Percentiles rank a stretch among this genome's conserved stretches.
phyloP scores from a whole-genome alignment of 2,113 vertebrate species.

The Epinephelus lanceolatus region DNA sequence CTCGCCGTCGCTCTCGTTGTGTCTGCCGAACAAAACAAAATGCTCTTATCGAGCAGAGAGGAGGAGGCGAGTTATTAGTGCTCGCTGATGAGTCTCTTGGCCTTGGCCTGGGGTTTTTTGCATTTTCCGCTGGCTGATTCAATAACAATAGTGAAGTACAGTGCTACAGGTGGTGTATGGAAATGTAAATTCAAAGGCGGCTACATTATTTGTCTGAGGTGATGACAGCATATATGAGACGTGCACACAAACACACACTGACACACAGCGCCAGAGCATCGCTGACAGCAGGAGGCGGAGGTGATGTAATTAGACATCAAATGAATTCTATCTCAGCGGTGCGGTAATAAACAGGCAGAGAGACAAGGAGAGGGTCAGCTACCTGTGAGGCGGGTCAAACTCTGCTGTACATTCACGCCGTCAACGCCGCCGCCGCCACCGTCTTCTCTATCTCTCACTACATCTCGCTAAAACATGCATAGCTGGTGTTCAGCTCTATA shows the following conservation, averaged over 20 bases:
- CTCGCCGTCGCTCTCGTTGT: slow-evolving; percentile 5
- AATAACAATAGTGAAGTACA: slow-evolving; percentile 41
- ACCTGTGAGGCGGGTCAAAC: slow-evolving; percentile 65
- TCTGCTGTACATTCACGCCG: slow-evolving; percentile 11
- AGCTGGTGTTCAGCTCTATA: slow-evolving; percentile 53
- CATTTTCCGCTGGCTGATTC: slow-evolving; percentile 45
- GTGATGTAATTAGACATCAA: slow-evolving; percentile 53
- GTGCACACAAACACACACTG: neutral
- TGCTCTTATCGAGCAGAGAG: slow-evolving; percentile 45
- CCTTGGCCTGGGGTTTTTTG: slow-evolving; percentile 34
- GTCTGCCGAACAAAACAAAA: slow-evolving; percentile 59
- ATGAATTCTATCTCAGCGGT: slow-evolving; percentile 18
- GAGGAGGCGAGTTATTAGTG: slow-evolving; percentile 53
- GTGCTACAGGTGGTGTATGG: slow-evolving; percentile 48
- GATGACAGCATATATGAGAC: neutral
- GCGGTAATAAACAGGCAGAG: slow-evolving; percentile 42
- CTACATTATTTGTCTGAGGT: slow-evolving; percentile 32
- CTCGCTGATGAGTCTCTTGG: slow-evolving; percentile 56
- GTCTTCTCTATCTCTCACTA: slow-evolving; percentile 1
- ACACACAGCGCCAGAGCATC: slow-evolving; percentile 5
- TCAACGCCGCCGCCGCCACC: neutral
- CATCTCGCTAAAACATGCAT: slow-evolving; percentile 39
- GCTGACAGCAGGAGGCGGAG: slow-evolving; percentile 12
- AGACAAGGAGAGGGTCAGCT: slow-evolving; percentile 47
- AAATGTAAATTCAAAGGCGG: slow-evolving; percentile 42